Evolutionary conservation across 2,797 vertebrate genomes (phyloP).

Genomic region (Darevskia nairensis): DNA sequence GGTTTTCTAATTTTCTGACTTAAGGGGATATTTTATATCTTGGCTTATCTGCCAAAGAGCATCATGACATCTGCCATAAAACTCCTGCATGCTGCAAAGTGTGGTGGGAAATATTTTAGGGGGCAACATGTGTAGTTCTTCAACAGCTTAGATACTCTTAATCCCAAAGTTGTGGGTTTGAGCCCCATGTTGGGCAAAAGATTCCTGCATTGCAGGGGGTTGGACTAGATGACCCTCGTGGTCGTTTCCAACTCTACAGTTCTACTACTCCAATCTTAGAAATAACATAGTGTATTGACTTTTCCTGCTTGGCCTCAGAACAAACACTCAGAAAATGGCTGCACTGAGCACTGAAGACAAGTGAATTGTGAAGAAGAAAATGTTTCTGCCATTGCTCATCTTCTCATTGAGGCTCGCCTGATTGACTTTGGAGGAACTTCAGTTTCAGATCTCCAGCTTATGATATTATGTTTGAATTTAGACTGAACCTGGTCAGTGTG

Average conservation of each 20-base stretch:
- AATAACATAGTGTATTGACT: no score
- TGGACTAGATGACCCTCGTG: no score
- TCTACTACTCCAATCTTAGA: no score
- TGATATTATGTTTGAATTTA: no score
- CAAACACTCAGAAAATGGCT: background rate
- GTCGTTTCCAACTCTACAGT: no score
- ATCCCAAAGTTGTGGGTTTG: no score
- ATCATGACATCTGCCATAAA: background rate
- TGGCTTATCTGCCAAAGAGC: background rate
- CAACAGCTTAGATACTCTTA: no score
- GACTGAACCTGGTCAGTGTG: no score
- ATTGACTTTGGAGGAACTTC: background rate
- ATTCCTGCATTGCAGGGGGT: no score
- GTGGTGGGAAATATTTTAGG: background rate
- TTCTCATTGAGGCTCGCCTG: background rate
- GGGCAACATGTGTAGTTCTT: no score
- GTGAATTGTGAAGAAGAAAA: background rate
- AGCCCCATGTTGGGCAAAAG: no score
- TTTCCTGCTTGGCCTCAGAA: slow-evolving; percentile 19
- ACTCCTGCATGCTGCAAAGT: background rate
- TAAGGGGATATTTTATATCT: background rate
- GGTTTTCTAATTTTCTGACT: slow-evolving; percentile 1
- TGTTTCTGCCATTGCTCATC: background rate
- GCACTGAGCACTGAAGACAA: background rate
- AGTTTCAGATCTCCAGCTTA: background rate